Conservation (phyloP, 2,888 invertebrate species). For the Rhagonycha lutea region DNA sequence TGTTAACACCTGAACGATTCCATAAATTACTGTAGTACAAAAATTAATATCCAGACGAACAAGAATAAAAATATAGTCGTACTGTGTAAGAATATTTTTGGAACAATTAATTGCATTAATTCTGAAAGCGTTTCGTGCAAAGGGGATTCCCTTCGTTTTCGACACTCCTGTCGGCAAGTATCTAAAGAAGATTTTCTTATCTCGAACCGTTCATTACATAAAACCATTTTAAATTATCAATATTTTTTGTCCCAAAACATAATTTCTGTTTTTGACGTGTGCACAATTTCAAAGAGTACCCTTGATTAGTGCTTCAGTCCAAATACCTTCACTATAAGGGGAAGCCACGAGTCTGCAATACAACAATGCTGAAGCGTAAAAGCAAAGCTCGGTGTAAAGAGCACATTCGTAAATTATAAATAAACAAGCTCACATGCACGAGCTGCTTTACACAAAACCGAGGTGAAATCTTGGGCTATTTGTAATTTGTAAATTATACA, state of each 20-base stretch:
- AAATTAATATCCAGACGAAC: background rate
- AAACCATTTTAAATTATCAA: background rate
- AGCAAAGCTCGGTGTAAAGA: slow-evolving; percentile 22
- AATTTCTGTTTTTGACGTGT: slow-evolving; percentile 25
- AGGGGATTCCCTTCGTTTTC: background rate
- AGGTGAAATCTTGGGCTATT: slow-evolving; percentile 31
- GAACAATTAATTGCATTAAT: background rate
- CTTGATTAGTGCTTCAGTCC: slow-evolving; percentile 28
- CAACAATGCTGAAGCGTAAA: slow-evolving; percentile 25
- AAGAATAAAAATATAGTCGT: background rate
- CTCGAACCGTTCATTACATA: background rate
- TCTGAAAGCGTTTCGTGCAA: no score
- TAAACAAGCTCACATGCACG: slow-evolving; percentile 28
- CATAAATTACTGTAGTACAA: slow-evolving; percentile 14
- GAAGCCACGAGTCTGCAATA: slow-evolving; percentile 14
- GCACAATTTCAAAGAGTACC: slow-evolving; percentile 26
- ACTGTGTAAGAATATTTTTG: background rate
- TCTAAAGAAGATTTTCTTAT: background rate
- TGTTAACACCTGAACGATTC: slow-evolving; percentile 36
- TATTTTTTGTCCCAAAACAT: background rate
- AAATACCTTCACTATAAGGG: slow-evolving; percentile 19
- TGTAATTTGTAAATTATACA: slow-evolving; percentile 33
- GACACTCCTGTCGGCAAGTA: no score
- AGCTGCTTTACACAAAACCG: slow-evolving; percentile 20
- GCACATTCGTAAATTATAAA: slow-evolving; percentile 29